Evolutionary conservation across 2,113 vertebrate species (phyloP).

Genomic region (Thinocorus orbignyianus): DNA sequence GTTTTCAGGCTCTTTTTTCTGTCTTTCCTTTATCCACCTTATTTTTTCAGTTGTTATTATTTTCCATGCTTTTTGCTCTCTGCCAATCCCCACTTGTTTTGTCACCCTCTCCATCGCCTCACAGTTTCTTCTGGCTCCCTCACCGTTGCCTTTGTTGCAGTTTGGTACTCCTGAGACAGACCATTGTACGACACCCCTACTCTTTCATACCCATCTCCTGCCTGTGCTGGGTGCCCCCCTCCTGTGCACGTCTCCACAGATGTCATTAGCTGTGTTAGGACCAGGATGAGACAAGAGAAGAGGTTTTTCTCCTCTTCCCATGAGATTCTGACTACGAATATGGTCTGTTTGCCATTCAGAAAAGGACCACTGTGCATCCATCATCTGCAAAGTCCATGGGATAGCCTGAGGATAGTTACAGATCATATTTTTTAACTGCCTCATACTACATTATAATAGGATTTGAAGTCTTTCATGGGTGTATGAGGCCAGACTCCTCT

Average conservation of each 20-base stretch:
- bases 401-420: neutral
- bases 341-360: neutral
- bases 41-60: neutral
- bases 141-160: neutral
- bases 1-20: neutral
- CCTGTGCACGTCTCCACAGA: neutral
- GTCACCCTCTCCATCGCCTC: neutral
- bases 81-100: neutral
- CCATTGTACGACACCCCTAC: fast-evolving
- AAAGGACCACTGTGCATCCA: no score
- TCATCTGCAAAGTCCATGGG: neutral
- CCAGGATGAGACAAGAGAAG: neutral
- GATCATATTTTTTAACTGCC: neutral
- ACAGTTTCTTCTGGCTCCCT: neutral
- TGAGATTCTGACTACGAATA: neutral
- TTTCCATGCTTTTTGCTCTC: neutral
- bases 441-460: neutral
- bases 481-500: neutral
- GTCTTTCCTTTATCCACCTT: neutral
- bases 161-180: neutral
- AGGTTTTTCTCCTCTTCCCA: neutral
- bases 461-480: neutral
- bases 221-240: neutral
- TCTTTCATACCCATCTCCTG: neutral
- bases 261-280: neutral